Conservation (phyloP, 1,140 invertebrate species). For the Mylabris phalerata region DNA sequence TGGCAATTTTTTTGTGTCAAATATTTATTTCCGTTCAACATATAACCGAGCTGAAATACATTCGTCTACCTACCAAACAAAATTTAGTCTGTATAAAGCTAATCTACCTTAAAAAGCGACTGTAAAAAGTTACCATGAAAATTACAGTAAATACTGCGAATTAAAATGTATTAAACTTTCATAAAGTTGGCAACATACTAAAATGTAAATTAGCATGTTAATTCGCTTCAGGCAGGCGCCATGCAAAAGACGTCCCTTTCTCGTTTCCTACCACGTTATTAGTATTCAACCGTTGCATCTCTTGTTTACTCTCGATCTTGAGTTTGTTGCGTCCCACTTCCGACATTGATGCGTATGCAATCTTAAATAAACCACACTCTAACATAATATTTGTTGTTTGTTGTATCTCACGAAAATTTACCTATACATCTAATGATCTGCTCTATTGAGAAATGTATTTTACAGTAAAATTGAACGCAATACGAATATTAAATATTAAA, state of each 20-base stretch:
- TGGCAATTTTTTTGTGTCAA: too few species aligned
- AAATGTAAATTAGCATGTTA: conserved; percentile 18
- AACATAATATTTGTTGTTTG: too few species aligned
- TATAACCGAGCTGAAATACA: too few species aligned
- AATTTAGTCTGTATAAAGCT: not conserved
- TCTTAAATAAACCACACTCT: conserved; percentile 6
- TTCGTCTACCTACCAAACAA: too few species aligned
- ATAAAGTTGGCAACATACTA: conserved; percentile 18
- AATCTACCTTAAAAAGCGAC: conserved; percentile 11
- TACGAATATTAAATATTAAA: too few species aligned
- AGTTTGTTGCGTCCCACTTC: conserved; percentile 10
- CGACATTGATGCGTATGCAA: conserved; percentile 7
- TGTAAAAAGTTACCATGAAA: conserved; percentile 10
- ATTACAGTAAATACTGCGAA: conserved; percentile 17
- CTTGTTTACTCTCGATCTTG: conserved; percentile 19
- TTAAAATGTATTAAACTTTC: conserved; percentile 19
- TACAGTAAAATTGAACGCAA: too few species aligned
- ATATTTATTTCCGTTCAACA: too few species aligned
- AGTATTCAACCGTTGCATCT: conserved; percentile 12
- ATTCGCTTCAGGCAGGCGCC: conserved; percentile 5
- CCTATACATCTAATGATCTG: too few species aligned
- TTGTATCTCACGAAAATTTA: too few species aligned
- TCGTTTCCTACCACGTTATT: conserved; percentile 6
- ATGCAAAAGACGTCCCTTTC: not conserved
- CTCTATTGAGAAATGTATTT: too few species aligned